These are phyloP conservation scores for Clarias batrachus DNA, from an alignment of 2,113 vertebrate genomes.

Conservation along the genomic window DNA sequence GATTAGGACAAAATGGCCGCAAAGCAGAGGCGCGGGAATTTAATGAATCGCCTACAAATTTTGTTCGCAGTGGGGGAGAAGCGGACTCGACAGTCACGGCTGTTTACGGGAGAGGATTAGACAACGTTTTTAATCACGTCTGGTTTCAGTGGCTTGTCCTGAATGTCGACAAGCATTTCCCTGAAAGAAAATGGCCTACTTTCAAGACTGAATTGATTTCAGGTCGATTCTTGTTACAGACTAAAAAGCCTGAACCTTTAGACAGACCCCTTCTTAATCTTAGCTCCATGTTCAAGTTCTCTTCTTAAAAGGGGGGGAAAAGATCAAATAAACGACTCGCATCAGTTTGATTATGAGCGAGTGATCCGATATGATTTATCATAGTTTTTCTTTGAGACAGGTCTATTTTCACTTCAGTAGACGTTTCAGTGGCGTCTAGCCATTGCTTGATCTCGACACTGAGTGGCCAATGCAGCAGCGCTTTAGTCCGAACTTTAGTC, in stretches of 20 bases:
- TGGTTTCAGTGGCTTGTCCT: slow-evolving; percentile 35
- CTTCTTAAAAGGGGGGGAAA: neutral
- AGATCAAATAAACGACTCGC: neutral
- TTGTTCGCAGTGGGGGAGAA: slow-evolving; percentile 39
- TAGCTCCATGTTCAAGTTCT: neutral
- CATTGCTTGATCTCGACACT: neutral
- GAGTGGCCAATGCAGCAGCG: neutral
- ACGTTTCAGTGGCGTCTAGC: neutral
- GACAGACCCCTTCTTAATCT: neutral
- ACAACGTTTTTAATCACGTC: slow-evolving; percentile 39
- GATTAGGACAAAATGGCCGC: slow-evolving; percentile 50
- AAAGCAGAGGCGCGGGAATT: slow-evolving; percentile 49
- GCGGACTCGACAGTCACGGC: slow-evolving; percentile 13
- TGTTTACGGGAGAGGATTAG: slow-evolving; percentile 42
- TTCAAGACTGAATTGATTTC: slow-evolving; percentile 2
- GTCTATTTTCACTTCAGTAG: neutral
- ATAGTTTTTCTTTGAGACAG: neutral
- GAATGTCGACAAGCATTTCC: slow-evolving; percentile 21
- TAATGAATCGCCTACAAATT: slow-evolving; percentile 57
- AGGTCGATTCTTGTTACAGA: neutral
- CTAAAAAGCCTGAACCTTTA: neutral
- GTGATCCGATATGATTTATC: neutral
- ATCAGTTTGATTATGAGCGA: neutral
- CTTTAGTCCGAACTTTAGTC: neutral
- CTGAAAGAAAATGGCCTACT: slow-evolving; percentile 30